Evolutionary conservation across 2,113 vertebrate genomes (phyloP), one percentile per base, ranked within the genome.

Genomic region (Junco hyemalis): DNA sequence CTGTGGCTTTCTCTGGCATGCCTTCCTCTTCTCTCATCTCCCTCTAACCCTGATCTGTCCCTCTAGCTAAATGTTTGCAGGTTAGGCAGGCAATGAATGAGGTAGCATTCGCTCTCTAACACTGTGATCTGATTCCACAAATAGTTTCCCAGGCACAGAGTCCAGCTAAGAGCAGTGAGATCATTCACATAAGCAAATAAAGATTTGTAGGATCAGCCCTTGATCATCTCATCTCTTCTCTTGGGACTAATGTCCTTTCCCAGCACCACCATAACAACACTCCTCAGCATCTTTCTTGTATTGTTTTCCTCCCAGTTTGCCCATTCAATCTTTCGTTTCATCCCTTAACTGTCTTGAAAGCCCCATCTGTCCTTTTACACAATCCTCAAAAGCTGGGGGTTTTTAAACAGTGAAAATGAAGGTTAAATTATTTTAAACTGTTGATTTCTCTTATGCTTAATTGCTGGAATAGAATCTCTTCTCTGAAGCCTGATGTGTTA

Each of bases 121-220:
- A 25, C 24, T 82, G 36, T 84, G 94, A 57, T 87, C 42, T 82
- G 81, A 85, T 92, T 81, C 91, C 89, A 92, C 59, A 87, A 61
- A 93, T 79, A 88, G 73, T 82, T 95, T 93, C 74, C 68, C 63
- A 88, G 84, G 74, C 64, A 74, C 42, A 85, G 84, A 90, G 66
- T 91, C 61, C 85, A 44, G 35, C 56, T 25, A 70, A 90, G 84
- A 93, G 88, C 87, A 94, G 60, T 89, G 81, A 96, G 89, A 94
- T 95, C 86, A 91, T 81, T 91, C 93, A 83, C 83, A 93, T 61
- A 70, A 92, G 83, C 78, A 96, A 95, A 95, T 87, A 89, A 50
- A 91, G 91, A 85, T 88, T 72, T 93, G 78, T 69, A 63, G 92
- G 90, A 94, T 92, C 82, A 94, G 47, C 47, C 31, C 82, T 81